These are phyloP conservation scores for Alouatta caraya DNA, from an alignment of 2,797 vertebrate genomes.

Conservation along the genomic window DNA sequence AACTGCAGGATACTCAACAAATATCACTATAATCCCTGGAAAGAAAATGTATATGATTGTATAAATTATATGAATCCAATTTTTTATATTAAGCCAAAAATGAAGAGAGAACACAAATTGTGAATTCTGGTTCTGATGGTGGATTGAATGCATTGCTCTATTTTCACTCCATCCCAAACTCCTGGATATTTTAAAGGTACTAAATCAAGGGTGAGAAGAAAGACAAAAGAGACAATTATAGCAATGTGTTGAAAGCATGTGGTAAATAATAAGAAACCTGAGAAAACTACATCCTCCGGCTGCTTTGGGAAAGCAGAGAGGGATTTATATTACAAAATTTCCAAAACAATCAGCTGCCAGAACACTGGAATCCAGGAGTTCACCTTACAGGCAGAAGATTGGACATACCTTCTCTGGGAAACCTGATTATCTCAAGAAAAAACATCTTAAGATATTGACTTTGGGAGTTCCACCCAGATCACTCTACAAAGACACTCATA, in stretches of 20 bases:
- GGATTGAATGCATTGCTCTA: neutral
- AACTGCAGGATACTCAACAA: neutral
- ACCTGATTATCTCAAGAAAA: neutral
- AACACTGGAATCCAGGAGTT: neutral
- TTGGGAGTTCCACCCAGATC: neutral
- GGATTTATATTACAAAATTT: neutral
- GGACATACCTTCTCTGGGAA: neutral
- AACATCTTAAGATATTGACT: neutral
- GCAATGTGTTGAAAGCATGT: neutral
- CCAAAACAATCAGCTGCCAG: neutral
- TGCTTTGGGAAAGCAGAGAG: neutral
- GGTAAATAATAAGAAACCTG: neutral
- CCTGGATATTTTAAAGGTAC: neutral
- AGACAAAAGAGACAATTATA: neutral
- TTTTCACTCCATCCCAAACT: neutral
- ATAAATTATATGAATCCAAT: neutral
- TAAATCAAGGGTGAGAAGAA: neutral
- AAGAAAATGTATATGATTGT: neutral
- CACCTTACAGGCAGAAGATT: neutral
- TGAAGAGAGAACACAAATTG: conserved; percentile 8
- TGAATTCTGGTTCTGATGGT: neutral
- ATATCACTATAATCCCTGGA: neutral
- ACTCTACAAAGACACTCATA: neutral
- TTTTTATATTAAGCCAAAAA: conserved; percentile 23
- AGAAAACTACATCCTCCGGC: neutral